Evolutionary conservation across 2,797 vertebrate genomes (phyloP).

Genomic region (Tangara arthus): DNA sequence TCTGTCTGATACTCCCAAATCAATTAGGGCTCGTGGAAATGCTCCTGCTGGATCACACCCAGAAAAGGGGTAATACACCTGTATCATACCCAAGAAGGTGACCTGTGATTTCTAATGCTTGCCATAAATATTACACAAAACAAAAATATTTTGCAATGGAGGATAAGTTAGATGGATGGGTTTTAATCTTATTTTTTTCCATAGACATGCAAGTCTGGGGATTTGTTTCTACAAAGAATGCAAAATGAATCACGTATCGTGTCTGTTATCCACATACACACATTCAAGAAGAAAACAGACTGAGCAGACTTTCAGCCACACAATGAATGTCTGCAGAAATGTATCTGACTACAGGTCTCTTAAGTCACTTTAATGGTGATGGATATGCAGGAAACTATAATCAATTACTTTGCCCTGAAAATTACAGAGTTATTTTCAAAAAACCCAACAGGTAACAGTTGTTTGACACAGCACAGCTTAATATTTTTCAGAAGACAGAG

Average conservation of each 20-base stretch:
- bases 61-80: neutral
- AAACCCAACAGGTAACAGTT: slow-evolving; percentile 43
- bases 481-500: slow-evolving; percentile 48
- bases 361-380: slow-evolving; percentile 67
- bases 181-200: slow-evolving; percentile 21
- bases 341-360: slow-evolving; percentile 14
- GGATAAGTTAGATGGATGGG: slow-evolving; percentile 7
- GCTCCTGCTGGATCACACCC: neutral
- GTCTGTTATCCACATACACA: slow-evolving; percentile 15
- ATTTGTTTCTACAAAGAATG: slow-evolving; percentile 26
- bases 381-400: slow-evolving; percentile 56
- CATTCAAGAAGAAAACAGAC: slow-evolving; percentile 27
- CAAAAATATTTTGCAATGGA: neutral
- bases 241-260: neutral
- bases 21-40: neutral
- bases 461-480: slow-evolving; percentile 44
- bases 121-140: neutral
- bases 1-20: neutral
- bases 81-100: neutral
- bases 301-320: slow-evolving; percentile 39
- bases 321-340: slow-evolving; percentile 50
- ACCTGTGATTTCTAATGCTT: neutral
- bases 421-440: slow-evolving; percentile 59
- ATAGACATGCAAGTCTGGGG: neutral
- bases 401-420: slow-evolving; percentile 63